Base-by-base conservation (phyloP, 2,113 vertebrate genomes). In the Excalfactoria chinensis region DNA sequence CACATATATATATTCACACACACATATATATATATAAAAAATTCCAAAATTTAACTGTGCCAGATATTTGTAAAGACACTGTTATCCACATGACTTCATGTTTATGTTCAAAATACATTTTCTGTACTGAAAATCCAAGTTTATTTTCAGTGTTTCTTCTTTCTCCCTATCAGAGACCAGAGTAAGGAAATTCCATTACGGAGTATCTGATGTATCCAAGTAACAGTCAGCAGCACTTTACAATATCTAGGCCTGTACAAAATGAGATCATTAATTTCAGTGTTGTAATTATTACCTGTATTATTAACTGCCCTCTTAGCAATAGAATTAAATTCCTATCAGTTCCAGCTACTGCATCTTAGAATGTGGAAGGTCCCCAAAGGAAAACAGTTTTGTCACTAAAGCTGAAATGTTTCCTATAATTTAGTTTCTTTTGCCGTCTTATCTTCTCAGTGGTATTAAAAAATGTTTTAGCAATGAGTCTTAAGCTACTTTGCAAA, bases 201-300 rank as follows among this genome's bases (percentile, higher is more conserved):
- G 7, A 84, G 32, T 78, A 76, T 66, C 44, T 71, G 40, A 71
- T 84, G 18, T 49, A 80, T 81, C 16, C 44, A 75, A 41, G 68
- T 67, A 84, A 72, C 25, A 90, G 23, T 84, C 91, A 86, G 49
- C 25, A 94, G 43, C 34, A 44, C 62, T 87, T 86, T 95, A 89
- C 86, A 95, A 51, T 59, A 71, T 74, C 46, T 84, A 91, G 51
- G 49, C 41, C 43, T 77, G 74, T n/a, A 86, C 78, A 58, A 91
- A 95, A 96, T 90, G 35, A 97, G 93, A 91, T 93, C 90, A 97
- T 97, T 97, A 96, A 89, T 85, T 97, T 96, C 95, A 95, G 25
- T 95, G 49, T 60, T 93, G 76, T 95, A 95, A 97, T 97, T 89
- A 96, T 75, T 72, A 80, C 49, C 84, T 49, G 16, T 90, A 70